A percentile compares a stretch with the other conserved stretches of the same genome.
phyloP scores from a whole-genome alignment of 2,113 vertebrate species.

The Nannospalax galili region DNA sequence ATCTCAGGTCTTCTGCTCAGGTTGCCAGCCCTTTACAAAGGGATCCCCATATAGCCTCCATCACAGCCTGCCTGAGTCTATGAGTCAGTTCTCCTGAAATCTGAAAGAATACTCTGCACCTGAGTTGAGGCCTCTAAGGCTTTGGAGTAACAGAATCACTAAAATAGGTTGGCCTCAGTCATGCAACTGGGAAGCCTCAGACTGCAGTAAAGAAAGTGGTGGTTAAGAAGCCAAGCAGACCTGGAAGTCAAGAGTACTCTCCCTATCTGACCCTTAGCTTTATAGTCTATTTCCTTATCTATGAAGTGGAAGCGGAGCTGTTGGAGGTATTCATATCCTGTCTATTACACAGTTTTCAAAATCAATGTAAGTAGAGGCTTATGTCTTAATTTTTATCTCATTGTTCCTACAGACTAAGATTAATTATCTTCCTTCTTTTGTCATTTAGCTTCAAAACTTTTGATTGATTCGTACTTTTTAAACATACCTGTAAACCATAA shows the following conservation, averaged over 20 bases:
- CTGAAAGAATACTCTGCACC: neutral
- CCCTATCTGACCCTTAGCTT: neutral
- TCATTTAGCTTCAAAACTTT: slow-evolving; percentile 2
- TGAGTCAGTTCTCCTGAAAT: slow-evolving; percentile 34
- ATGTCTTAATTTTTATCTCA: slow-evolving; percentile 25
- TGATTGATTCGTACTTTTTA: neutral
- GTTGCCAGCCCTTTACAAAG: neutral
- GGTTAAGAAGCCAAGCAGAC: neutral
- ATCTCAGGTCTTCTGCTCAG: slow-evolving; percentile 19
- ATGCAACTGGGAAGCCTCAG: neutral
- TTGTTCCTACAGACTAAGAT: neutral
- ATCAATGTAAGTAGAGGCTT: slow-evolving; percentile 13
- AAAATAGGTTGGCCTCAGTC: neutral
- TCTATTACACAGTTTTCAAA: neutral
- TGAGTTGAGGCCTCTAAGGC: neutral
- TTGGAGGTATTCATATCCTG: no score
- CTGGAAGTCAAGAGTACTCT: neutral
- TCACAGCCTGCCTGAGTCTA: neutral
- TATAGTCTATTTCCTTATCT: neutral
- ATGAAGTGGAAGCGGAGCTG: neutral
- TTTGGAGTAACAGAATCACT: neutral
- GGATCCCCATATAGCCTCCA: neutral
- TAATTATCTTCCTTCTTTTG: neutral
- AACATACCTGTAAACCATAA: neutral
- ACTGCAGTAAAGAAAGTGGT: neutral